phyloP scores from a whole-genome alignment of 2,888 invertebrate species.

The Coenonympha arcania region DNA sequence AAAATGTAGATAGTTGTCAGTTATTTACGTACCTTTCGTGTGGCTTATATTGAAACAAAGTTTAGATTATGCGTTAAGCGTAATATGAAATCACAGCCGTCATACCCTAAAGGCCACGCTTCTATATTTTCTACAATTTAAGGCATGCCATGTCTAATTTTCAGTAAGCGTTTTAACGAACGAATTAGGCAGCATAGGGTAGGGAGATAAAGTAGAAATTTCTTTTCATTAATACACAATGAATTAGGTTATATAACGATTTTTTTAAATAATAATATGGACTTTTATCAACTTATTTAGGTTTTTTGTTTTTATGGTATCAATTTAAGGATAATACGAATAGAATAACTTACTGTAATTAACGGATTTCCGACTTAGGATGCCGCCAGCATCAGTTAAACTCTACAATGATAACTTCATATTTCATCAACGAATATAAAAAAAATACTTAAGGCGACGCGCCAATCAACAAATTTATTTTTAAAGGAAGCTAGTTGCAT shows the following conservation, averaged over 20 bases:
- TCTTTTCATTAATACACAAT: too few relatives aligned
- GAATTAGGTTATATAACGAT: too few relatives aligned
- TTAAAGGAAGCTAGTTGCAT: conserved; percentile 50
- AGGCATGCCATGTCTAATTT: neutral
- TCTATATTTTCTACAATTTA: neutral
- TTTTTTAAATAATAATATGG: too few relatives aligned
- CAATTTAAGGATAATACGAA: too few relatives aligned
- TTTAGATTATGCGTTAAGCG: neutral
- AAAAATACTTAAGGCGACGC: conserved; percentile 37
- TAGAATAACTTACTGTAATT: too few relatives aligned
- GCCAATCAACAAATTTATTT: conserved; percentile 36
- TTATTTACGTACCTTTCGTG: neutral
- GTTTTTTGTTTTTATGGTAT: too few relatives aligned
- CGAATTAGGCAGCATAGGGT: conserved; percentile 4
- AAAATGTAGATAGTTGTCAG: neutral
- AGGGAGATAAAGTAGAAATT: too few relatives aligned
- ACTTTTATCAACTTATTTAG: too few relatives aligned
- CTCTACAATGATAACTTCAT: too few relatives aligned
- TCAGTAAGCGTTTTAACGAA: conserved; percentile 9
- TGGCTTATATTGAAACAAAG: neutral
- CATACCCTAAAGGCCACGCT: conserved; percentile 1
- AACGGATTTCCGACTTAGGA: too few relatives aligned
- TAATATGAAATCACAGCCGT: conserved; percentile 1
- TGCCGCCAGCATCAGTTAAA: too few relatives aligned
- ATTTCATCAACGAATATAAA: neutral